Percentiles rank a stretch among this genome's conserved stretches.
phyloP scores from a whole-genome alignment of 2,113 vertebrate genomes.

The Casuarius casuarius region DNA sequence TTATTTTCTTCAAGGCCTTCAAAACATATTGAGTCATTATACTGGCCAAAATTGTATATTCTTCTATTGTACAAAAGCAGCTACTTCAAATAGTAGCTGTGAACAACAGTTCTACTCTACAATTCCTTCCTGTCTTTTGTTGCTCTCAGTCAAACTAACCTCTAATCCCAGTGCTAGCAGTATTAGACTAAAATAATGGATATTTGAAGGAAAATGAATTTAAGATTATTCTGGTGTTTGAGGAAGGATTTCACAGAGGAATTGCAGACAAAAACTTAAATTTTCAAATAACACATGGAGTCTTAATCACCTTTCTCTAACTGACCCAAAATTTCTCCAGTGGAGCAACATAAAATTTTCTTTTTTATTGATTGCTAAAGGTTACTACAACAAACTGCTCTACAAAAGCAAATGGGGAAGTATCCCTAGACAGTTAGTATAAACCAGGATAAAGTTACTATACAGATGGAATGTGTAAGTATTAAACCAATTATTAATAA shows the following conservation, averaged over 20 bases:
- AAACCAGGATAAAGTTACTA: slow-evolving; percentile 16
- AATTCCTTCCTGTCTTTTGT: neutral
- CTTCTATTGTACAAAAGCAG: neutral
- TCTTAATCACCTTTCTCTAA: slow-evolving; percentile 43
- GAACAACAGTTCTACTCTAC: neutral
- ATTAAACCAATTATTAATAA: slow-evolving; percentile 10
- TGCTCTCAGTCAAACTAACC: neutral
- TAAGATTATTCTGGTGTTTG: slow-evolving; percentile 21
- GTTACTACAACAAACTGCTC: slow-evolving; percentile 39
- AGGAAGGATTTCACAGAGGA: slow-evolving; percentile 43
- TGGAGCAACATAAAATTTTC: slow-evolving; percentile 45
- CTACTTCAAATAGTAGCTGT: neutral
- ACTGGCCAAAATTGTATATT: neutral
- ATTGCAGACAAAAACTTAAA: slow-evolving; percentile 17
- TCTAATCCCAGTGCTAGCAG: neutral
- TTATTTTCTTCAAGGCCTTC: neutral
- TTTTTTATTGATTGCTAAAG: slow-evolving; percentile 54
- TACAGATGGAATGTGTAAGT: neutral
- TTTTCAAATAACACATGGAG: slow-evolving; percentile 52
- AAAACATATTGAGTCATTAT: neutral
- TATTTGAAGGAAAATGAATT: neutral
- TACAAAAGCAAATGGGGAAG: slow-evolving; percentile 28
- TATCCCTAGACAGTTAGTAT: neutral
- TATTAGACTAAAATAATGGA: neutral
- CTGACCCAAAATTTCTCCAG: slow-evolving; percentile 43